Percentiles rank a stretch among this genome's conserved stretches.
These are phyloP conservation scores for Dendronephthya gigantea DNA, from an alignment of 64 coral and sea anemone species.

Conservation along the genomic window DNA sequence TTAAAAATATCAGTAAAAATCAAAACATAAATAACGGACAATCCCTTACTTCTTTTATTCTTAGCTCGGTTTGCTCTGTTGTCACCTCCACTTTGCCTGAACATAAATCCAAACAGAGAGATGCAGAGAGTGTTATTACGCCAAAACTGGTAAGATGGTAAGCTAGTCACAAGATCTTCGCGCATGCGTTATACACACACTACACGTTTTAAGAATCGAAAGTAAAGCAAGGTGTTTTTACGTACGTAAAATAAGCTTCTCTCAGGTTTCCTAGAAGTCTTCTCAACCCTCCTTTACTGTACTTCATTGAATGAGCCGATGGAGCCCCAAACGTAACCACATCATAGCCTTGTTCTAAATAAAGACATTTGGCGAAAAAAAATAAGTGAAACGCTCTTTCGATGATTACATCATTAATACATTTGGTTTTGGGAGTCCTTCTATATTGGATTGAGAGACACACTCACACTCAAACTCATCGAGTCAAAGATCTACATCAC, in stretches of 20 bases:
- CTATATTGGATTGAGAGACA: too few species aligned
- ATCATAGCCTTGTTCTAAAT: slow-evolving; percentile 67
- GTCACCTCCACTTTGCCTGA: not conserved
- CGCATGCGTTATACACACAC: too few species aligned
- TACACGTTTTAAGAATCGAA: not conserved
- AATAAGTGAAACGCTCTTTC: not conserved
- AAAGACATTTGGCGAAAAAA: not conserved
- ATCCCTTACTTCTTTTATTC: not conserved
- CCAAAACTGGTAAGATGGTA: too few species aligned
- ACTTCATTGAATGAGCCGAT: slow-evolving; percentile 78
- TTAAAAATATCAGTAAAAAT: too few species aligned
- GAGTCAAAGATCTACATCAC: too few species aligned
- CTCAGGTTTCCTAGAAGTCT: slow-evolving; percentile 51
- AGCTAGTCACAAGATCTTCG: too few species aligned
- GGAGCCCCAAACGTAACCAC: slow-evolving; percentile 76
- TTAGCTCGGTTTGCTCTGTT: slow-evolving; percentile 9
- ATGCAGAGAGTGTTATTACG: too few species aligned
- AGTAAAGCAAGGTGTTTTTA: not conserved
- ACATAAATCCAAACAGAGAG: not conserved
- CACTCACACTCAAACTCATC: too few species aligned
- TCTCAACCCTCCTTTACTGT: slow-evolving; percentile 78
- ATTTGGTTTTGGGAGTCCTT: too few species aligned
- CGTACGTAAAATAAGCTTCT: slow-evolving; percentile 44
- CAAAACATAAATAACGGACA: not conserved
- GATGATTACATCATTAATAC: too few species aligned